A percentile compares a stretch with the other conserved stretches of the same genome.
Evolutionary conservation across 2,113 vertebrate species (phyloP).

Genomic region (Tamias sibiricus): DNA sequence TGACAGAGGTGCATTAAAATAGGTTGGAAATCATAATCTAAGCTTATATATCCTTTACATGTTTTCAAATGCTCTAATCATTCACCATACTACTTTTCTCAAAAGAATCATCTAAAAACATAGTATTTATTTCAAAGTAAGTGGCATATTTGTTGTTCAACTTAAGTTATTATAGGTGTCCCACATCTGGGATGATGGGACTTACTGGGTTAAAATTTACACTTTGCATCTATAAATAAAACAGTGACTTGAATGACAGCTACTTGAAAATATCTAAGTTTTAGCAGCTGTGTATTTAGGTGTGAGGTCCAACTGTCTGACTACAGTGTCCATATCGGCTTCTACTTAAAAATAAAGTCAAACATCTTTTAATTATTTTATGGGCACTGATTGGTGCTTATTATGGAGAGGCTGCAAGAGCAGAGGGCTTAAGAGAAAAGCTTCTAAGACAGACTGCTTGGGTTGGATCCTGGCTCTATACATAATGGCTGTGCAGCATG

Average conservation of each 20-base stretch:
- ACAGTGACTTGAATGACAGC: neutral
- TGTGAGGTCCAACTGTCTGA: neutral
- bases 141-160: neutral
- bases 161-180: neutral
- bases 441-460: neutral
- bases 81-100: neutral
- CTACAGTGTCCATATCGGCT: neutral
- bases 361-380: neutral
- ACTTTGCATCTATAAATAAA: neutral
- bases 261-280: constrained; percentile 41
- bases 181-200: neutral
- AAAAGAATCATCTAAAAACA: neutral
- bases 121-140: neutral
- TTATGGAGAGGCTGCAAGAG: neutral
- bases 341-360: constrained; percentile 41
- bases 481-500: neutral
- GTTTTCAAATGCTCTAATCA: neutral
- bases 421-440: neutral
- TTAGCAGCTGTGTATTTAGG: constrained; percentile 17
- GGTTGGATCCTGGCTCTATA: neutral
- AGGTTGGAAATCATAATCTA: neutral
- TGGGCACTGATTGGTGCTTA: neutral
- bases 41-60: neutral
- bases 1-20: neutral
- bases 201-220: neutral